These are phyloP conservation scores for Machaerirhynchus nigripectus DNA, from an alignment of 2,113 vertebrate species.

Conservation along the genomic window DNA sequence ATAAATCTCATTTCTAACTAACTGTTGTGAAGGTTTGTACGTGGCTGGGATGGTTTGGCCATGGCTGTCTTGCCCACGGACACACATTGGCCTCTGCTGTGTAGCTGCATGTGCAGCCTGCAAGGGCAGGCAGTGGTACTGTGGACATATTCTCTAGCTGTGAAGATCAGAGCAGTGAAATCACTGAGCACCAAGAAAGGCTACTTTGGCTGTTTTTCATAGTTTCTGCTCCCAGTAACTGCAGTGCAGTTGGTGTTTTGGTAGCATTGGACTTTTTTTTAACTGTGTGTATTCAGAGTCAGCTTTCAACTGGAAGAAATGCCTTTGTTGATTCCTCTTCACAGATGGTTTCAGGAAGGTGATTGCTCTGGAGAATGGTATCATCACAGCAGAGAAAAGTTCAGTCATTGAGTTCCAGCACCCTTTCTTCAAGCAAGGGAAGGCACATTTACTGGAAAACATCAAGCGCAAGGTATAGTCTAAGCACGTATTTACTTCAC, in stretches of 20 bases:
- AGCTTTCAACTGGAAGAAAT: neutral
- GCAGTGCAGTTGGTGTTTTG: neutral
- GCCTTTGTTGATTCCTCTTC: neutral
- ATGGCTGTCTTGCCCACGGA: accelerated
- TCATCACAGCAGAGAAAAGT: constrained; percentile 44
- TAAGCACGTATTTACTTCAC: neutral
- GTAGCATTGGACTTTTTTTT: neutral
- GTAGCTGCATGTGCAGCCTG: neutral
- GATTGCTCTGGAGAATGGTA: constrained; percentile 56
- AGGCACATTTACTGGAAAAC: constrained; percentile 60
- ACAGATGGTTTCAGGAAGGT: constrained; percentile 77
- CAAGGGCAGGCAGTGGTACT: neutral
- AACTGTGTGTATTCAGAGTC: neutral
- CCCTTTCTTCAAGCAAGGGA: constrained; percentile 70
- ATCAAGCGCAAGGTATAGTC: constrained; percentile 74
- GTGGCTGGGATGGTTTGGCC: neutral
- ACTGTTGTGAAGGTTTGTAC: neutral
- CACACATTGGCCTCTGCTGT: neutral
- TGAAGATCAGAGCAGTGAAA: neutral
- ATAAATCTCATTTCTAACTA: neutral
- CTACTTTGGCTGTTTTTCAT: neutral
- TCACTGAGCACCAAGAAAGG: neutral
- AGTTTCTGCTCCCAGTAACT: neutral
- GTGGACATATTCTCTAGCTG: neutral
- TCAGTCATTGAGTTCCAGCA: constrained; percentile 71